A percentile compares a stretch with the other conserved stretches of the same genome.
These are phyloP conservation scores for Lasioglossum calceatum DNA, from an alignment of 2,888 invertebrate genomes.

Conservation along the genomic window DNA sequence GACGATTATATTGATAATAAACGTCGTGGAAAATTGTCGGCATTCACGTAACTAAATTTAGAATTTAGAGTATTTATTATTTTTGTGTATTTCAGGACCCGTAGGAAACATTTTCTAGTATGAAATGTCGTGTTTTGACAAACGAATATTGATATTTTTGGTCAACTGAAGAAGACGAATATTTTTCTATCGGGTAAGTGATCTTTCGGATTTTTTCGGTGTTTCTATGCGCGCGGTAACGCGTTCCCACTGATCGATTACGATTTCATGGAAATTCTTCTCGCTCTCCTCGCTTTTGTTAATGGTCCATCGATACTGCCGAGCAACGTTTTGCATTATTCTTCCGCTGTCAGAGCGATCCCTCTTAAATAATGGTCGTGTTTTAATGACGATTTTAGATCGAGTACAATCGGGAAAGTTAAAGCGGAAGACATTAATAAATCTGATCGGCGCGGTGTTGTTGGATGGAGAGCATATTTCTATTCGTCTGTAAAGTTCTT, in stretches of 20 bases:
- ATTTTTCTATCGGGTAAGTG: not conserved
- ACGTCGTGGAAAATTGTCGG: not conserved
- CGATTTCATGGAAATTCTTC: conserved; percentile 34
- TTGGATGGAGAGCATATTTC: not conserved
- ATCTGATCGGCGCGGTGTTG: not conserved
- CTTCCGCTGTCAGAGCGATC: conserved; percentile 18
- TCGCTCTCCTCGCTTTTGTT: conserved; percentile 22
- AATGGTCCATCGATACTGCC: conserved; percentile 23
- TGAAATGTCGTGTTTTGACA: not conserved
- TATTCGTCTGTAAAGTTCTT: not conserved
- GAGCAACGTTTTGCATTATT: conserved; percentile 25
- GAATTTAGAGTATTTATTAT: not conserved
- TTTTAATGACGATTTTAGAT: conserved; percentile 10
- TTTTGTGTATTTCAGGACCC: not conserved
- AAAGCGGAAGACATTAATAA: conserved; percentile 13
- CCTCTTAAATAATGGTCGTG: conserved; percentile 20
- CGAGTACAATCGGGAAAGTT: conserved; percentile 2
- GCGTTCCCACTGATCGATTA: conserved; percentile 22
- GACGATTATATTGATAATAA: not conserved
- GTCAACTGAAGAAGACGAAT: not conserved
- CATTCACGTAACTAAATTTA: not conserved
- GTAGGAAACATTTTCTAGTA: not conserved
- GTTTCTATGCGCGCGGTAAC: not conserved
- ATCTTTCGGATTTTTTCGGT: not conserved
- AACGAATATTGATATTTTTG: not conserved